Base-by-base conservation (phyloP, 2,113 vertebrate species). In the Synchiropus splendidus region DNA sequence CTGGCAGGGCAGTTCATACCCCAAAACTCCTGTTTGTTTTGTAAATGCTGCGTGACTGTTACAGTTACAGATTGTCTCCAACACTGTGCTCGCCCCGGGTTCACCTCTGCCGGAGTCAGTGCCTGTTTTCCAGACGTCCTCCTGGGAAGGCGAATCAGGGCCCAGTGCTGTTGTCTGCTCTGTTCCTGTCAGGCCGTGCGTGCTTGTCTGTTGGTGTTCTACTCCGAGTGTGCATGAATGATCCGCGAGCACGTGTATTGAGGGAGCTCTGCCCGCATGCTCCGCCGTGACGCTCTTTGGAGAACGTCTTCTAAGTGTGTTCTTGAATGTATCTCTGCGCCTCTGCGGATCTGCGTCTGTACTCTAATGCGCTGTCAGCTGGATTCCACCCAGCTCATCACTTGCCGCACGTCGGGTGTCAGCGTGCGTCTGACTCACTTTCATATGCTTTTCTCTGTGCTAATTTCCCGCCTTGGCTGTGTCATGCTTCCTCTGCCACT, bases 401-500 rank as follows among this genome's bases (percentile, higher is more conserved):
- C 51, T 31, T 62, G 55, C 60, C 68, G 74, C 71, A 67, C 73
- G 77, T 52, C 56, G 59, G 58, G 63, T 73, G 78, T 82, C 83
- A 78, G 64, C 18, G 71, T 35, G 49, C 57, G 67, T 80, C 75
- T 80, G 70, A 74, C 73, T 85, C 77, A 80, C 65, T 64, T 66
- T 83, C 67, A 70, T 74, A 73, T 68, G 67, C 74, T 78, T 63
- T 60, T 63, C 67, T 45, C 58, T 47, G 54, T 52, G 58, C 67
- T 75, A 60, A 70, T 74, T 75, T 68, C 62, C 58, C 39, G 9
- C 74, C 77, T 72, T 35, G 58, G 51, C 58, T 36, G 38, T 68
- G 58, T 64, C 76, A 63, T 72, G 68, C 60, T 62, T 27, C 18
- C 70, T n/a, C 55, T 72, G 61, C 59, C 51, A 57, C 66, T 64